Base-by-base conservation (phyloP, 1,140 invertebrate species). In the Zaprionus vittiger region DNA sequence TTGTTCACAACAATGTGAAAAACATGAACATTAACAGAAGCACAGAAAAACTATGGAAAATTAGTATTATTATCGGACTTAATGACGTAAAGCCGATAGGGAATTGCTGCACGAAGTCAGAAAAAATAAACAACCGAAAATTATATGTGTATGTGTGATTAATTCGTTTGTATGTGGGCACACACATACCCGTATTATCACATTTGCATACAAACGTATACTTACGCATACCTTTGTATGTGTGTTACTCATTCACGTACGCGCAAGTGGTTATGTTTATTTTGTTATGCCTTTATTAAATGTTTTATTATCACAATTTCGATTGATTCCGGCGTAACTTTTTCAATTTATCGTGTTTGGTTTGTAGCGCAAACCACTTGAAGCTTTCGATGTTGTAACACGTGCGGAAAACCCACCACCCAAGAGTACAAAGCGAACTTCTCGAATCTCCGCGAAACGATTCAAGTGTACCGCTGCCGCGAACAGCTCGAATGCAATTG, bases 371-470 rank as follows among this genome's bases (percentile, higher is more conserved):
- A 15, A 73, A 77, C 69, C 63, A 77, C 74, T 77, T 77, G 62
- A 77, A 67, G 74, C 70, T 67, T 72, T 73, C 70, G 70, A 64
- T 66, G 70, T 52, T 73, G 56, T 73, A 66, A 77, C 70, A 62
- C 74, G 74, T 73, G 69, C 63, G 49, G 14, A 34, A 47, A 61
- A 55, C 38, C 31, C 59, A 74, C 52, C 49, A 74, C n/a, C 28
- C 54, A 44, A 28, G 24, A 55, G 9, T 17, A 20, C 38, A 31
- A 26, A 20, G 34, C 20, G 60, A 52, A 26, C n/a, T 38, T 75
- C n/a, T 22, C 52, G 44, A 49, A 37, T 12, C 24, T n/a, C 24
- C 60, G 69, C 24, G 7, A 55, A 26, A 15, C 54, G 52, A 79
- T 38, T 59, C 38, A 28, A 49, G 63, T 22, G 63, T 22, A 69